Base-by-base conservation (phyloP, 92 coral and sea anemone genomes). In the Actinernus sp. region DNA sequence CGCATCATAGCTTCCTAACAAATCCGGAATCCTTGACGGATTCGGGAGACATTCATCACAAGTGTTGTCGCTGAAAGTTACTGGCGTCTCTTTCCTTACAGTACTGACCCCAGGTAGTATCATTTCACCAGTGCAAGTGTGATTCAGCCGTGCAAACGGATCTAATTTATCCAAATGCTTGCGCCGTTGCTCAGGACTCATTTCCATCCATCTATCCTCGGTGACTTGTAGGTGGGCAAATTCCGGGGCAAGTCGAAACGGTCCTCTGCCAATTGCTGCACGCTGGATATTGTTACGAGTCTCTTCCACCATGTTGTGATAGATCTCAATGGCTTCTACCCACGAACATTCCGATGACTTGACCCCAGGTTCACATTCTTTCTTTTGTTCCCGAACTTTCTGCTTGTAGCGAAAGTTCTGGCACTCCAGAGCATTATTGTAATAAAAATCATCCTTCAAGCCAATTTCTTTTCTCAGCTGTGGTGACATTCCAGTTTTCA, bases 361-460 rank as follows among this genome's bases (percentile, higher is more conserved):
- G 63, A 44, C 39, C 21, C 63, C 77, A 34, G 31, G 24, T 31
- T 43, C 77, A 21, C 17, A 38, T 26, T 34, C 78, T 22, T 26
- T 52, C 26, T 70, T 39, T 45, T 59, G 46, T 25, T 51, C 54
- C 30, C 54, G 27, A 39, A 57, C 54, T 47, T 69, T 69, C 12
- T 26, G 36, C 29, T 70, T 70, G 78, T 70, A 70, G 38, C 55
- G 50, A 45, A 55, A 57, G 54, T 70, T 44, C 28, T 41, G 50
- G 43, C 78, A 55, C 56, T 70, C 78, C 17, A 55, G 40, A 45
- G 78, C 68, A 28, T 70, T 70, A 24, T 70, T 57, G 43, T 70
- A 55, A 31, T 36, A 69, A 51, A 69, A 69, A 17, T 55, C 67
- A 36, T 69, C 55, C 23, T 45, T 30, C 26, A 69, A 28, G 1